Evolutionary conservation across 2,888 invertebrate species (phyloP).

Genomic region (Blastobasis adustella): DNA sequence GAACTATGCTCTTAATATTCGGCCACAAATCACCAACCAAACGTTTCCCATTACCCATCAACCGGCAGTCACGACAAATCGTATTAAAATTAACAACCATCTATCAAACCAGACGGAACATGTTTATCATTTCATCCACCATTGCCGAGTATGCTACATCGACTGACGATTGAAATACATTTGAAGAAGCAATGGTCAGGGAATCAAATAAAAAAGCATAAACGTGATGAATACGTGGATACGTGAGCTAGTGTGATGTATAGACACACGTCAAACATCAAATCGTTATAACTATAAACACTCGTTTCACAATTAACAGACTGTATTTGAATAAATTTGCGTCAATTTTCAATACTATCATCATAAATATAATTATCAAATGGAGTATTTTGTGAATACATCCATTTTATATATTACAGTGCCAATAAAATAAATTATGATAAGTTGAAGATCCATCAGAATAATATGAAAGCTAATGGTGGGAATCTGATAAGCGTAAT

Average conservation of each 20-base stretch:
- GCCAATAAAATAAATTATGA: constrained; percentile 44
- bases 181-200: constrained; percentile 22
- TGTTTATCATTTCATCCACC: constrained; percentile 30
- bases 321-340: constrained; percentile 64
- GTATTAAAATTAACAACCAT: constrained; percentile 59
- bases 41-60: constrained; percentile 62
- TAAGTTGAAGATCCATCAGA: constrained; percentile 27
- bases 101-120: constrained; percentile 42
- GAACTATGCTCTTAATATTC: constrained; percentile 66
- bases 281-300: constrained; percentile 55
- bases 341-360: constrained; percentile 54
- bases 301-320: constrained; percentile 62
- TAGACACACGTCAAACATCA: constrained; percentile 50
- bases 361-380: constrained; percentile 61
- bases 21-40: constrained; percentile 60
- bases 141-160: constrained; percentile 36
- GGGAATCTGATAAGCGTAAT: constrained; percentile 22
- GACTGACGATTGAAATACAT: constrained; percentile 16
- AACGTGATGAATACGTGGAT: constrained; percentile 29
- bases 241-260: constrained; percentile 45
- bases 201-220: constrained; percentile 22
- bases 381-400: constrained; percentile 36
- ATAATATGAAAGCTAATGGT: constrained; percentile 43
- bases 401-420: constrained; percentile 42
- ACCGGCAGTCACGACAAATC: constrained; percentile 68